These are phyloP conservation scores for Apis cerana DNA, from an alignment of 1,140 invertebrate genomes.

Conservation along the genomic window DNA sequence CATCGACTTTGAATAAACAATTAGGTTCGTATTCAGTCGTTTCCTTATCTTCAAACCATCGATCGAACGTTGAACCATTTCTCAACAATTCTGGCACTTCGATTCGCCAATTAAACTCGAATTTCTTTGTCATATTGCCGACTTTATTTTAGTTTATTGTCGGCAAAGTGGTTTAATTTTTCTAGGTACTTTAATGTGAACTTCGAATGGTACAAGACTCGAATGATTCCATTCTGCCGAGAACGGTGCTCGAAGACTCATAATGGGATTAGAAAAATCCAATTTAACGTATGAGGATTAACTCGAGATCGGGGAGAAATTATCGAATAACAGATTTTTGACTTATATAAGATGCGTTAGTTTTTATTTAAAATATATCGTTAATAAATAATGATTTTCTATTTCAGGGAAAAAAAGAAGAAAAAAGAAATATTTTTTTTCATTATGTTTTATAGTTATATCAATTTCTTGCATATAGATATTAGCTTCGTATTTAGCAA, in stretches of 20 bases:
- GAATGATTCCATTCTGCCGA: slow-evolving; percentile 32
- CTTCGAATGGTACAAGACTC: background rate
- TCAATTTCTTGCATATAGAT: too few species aligned
- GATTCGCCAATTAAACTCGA: slow-evolving; percentile 98
- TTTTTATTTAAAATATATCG: background rate
- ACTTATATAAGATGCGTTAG: slow-evolving; percentile 47
- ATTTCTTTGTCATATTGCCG: slow-evolving; percentile 95
- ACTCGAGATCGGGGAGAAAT: slow-evolving; percentile 3
- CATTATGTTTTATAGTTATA: too few species aligned
- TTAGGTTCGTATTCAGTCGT: slow-evolving; percentile 92
- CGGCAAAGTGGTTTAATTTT: background rate
- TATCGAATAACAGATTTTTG: slow-evolving; percentile 24
- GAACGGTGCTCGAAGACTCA: slow-evolving; percentile 22
- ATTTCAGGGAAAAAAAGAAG: background rate
- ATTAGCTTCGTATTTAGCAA: too few species aligned
- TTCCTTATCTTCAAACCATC: slow-evolving; percentile 98
- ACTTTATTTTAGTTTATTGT: background rate
- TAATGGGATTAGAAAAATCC: slow-evolving; percentile 69
- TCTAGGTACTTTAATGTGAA: slow-evolving; percentile 7
- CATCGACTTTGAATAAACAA: slow-evolving; percentile 97
- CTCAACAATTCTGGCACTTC: slow-evolving; percentile 93
- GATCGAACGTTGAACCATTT: slow-evolving; percentile 92
- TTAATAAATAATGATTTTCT: background rate
- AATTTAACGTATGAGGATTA: slow-evolving; percentile 64
- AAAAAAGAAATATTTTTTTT: too few species aligned